Conservation (phyloP, 2,797 vertebrate genomes). For the Cygnus olor region DNA sequence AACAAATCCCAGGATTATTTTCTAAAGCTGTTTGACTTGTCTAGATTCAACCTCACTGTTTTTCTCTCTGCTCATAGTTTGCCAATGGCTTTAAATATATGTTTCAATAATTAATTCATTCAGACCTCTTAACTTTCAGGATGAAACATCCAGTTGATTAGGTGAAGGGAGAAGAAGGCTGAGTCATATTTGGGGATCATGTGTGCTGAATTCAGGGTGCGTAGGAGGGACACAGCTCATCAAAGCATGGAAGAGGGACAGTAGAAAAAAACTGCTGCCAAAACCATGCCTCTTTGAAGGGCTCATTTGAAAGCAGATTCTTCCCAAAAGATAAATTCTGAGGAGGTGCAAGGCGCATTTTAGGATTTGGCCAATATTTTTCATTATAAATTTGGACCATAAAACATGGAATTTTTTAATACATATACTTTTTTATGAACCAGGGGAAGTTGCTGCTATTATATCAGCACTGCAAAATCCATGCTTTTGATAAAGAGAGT, state of each 20-base stretch:
- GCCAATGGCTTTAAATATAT: not conserved
- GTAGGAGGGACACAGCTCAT: not conserved
- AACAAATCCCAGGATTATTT: constrained; percentile 38
- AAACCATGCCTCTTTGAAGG: not conserved
- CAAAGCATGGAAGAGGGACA: not conserved
- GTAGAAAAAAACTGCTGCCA: not conserved
- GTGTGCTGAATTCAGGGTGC: not conserved
- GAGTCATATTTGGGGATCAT: not conserved
- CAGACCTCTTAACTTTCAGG: not conserved
- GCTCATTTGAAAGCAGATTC: not conserved
- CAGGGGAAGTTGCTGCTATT: not conserved
- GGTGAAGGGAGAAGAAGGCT: not conserved
- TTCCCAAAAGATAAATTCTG: not conserved
- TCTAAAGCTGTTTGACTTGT: constrained; percentile 16
- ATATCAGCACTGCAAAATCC: not conserved
- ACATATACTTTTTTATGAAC: constrained; percentile 2
- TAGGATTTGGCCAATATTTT: constrained; percentile 44
- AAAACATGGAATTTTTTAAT: not conserved
- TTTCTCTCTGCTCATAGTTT: not conserved
- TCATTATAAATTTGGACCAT: constrained; percentile 27
- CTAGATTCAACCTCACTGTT: not conserved
- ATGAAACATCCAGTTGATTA: not conserved
- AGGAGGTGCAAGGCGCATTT: not conserved
- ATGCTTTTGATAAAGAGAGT: not conserved
- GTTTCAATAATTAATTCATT: not conserved